Evolutionary conservation across 1,140 invertebrate genomes (phyloP), one percentile per base, ranked within the genome.

Genomic region (Drosophila auraria): DNA sequence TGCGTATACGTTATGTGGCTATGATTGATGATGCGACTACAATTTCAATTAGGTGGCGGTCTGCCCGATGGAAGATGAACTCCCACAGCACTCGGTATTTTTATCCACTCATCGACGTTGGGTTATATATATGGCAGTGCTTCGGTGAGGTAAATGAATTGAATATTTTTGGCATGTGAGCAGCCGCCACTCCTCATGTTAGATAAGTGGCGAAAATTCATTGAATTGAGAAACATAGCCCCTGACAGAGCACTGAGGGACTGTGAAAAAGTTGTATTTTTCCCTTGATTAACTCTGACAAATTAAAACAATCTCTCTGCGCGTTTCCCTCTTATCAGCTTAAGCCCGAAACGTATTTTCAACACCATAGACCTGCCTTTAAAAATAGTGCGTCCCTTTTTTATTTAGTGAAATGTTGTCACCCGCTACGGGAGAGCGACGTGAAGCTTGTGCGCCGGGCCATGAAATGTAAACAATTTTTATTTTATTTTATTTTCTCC

Each of bases 1-100:
- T 62, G 66, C 57, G 81, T 78, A 76, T 83, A 62, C 57, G 69
- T 62, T 74, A 63, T 54, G 23, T 23, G 71, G 70, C 40, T 76
- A 77, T 87, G 84, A 87, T 87, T 87, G 84, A 87, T 87, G 84
- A 84, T 87, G 64, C 82, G 61, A 73, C 77, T 68, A 78, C 81
- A 56, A 58, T 64, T 87, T 89, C 84, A 87, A 87, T 87, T 87
- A 87, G 84, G 81, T 80, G 57, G 73, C 54, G 45, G 66, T 72
- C 54, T 33, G 54, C 57, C 23, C 54, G n/a, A 17, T 2, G 71
- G 47, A 53, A 73, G 38, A 73, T 73, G 70, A 73, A 73, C 70
- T 72, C 47, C 47, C 54, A 71, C 36, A 58, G 44, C 23, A 58
- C 45, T 72, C 54, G 68, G 11, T 72, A 60, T 60, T 72, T 73